A percentile compares a stretch with the other conserved stretches of the same genome.
These are phyloP conservation scores for Cryptoblepharus egeriae DNA, from an alignment of 2,797 vertebrate genomes.

Conservation along the genomic window DNA sequence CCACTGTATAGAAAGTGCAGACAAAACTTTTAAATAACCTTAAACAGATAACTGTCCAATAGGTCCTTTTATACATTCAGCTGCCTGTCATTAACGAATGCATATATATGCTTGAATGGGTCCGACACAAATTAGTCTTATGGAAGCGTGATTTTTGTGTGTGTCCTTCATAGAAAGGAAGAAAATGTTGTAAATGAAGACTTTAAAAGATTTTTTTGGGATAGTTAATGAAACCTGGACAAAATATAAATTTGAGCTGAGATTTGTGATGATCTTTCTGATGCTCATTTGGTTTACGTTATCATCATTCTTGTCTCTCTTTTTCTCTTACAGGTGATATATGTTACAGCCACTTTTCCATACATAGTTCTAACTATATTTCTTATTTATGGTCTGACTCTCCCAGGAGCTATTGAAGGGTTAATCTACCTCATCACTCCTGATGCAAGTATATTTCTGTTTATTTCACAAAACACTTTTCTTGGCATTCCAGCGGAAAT, in stretches of 20 bases:
- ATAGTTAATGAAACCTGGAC: neutral
- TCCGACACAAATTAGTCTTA: neutral
- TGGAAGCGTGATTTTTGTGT: neutral
- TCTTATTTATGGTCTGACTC: constrained; percentile 83
- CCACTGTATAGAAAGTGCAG: no score
- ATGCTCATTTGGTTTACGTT: neutral
- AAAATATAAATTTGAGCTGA: neutral
- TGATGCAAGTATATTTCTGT: constrained; percentile 77
- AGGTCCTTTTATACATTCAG: neutral
- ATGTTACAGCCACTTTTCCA: constrained; percentile 88
- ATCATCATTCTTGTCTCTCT: neutral
- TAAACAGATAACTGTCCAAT: neutral
- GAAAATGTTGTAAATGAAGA: neutral
- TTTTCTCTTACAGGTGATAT: constrained; percentile 81
- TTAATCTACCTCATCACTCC: constrained; percentile 89
- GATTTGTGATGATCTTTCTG: neutral
- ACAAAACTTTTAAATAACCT: neutral
- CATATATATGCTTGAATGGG: no score
- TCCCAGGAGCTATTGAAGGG: constrained; percentile 86
- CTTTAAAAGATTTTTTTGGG: neutral
- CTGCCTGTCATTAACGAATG: neutral
- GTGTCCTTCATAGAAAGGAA: no score
- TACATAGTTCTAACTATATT: constrained; percentile 90
- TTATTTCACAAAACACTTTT: neutral
- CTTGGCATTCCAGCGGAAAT: neutral